Conservation (phyloP, 2,888 invertebrate species). For the Lottia scabra region DNA sequence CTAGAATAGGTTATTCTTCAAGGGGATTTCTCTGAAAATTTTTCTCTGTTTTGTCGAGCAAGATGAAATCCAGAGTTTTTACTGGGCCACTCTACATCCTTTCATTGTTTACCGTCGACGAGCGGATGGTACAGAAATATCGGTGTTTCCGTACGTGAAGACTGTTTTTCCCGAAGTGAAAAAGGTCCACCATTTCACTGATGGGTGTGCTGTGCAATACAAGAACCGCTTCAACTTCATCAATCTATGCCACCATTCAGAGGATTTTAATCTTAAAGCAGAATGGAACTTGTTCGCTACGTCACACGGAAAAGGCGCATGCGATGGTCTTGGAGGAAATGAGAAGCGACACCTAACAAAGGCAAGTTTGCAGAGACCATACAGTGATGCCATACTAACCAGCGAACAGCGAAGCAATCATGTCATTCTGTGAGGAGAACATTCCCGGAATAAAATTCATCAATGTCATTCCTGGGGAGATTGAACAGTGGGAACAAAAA, state of each 20-base stretch:
- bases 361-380: constrained; percentile 13
- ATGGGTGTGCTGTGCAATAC: constrained; percentile 10
- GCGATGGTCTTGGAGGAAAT: constrained; percentile 12
- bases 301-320: constrained; percentile 11
- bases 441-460: constrained; percentile 5
- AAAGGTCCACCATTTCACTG: constrained; percentile 12
- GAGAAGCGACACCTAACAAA: constrained; percentile 9
- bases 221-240: constrained; percentile 9
- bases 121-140: constrained; percentile 10
- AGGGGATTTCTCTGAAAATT: constrained; percentile 17
- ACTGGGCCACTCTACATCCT: constrained; percentile 12
- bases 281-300: constrained; percentile 9
- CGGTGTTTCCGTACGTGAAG: too few species aligned
- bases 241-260: background rate
- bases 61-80: constrained; percentile 14
- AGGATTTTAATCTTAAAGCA: background rate
- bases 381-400: background rate
- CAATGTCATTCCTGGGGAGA: constrained; percentile 4
- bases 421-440: constrained; percentile 2
- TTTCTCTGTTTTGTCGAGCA: background rate
- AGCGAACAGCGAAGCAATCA: background rate
- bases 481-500: background rate
- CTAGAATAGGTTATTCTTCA: background rate
- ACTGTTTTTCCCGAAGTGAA: background rate
- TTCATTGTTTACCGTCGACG: background rate